phyloP scores from a whole-genome alignment of 2,113 vertebrate species.

The Gallinago media region DNA sequence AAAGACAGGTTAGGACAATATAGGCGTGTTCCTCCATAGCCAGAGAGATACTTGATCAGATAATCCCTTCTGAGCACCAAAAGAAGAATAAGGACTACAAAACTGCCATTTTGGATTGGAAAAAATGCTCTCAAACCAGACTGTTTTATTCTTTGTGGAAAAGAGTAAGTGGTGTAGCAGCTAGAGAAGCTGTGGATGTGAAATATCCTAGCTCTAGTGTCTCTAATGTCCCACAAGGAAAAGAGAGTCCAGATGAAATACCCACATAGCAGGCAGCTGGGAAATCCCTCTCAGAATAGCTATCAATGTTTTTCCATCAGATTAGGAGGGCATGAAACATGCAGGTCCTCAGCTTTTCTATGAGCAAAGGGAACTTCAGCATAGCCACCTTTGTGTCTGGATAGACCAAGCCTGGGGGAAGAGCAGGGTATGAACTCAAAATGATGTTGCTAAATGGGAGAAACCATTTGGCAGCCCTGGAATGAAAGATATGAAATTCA shows the following conservation, averaged over 20 bases:
- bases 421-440: background rate
- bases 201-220: background rate
- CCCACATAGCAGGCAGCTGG: background rate
- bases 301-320: background rate
- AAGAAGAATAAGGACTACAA: background rate
- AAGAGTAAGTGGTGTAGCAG: background rate
- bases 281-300: background rate
- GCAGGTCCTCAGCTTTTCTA: background rate
- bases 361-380: background rate
- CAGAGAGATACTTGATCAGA: background rate
- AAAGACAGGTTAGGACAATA: background rate
- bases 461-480: background rate
- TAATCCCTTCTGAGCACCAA: background rate
- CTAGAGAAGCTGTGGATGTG: background rate
- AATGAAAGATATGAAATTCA: background rate
- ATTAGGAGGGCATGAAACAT: background rate
- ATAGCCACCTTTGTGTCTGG: background rate
- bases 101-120: background rate
- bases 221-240: background rate
- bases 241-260: background rate
- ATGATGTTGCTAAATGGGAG: background rate
- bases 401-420: background rate
- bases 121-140: background rate
- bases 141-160: background rate
- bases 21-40: background rate